Conservation (phyloP, 2,113 vertebrate species). For the Ranitomeya variabilis region DNA sequence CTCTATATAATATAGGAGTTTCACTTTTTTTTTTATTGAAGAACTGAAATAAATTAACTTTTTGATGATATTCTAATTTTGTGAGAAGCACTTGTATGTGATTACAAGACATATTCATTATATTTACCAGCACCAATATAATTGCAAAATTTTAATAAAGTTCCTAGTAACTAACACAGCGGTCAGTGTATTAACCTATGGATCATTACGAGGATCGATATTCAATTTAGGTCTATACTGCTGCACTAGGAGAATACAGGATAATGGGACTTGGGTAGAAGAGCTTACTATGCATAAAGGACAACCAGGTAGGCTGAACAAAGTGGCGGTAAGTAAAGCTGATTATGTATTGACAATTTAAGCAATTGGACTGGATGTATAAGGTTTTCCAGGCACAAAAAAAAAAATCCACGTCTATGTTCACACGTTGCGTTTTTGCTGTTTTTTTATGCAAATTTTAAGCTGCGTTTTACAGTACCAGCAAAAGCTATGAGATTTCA, state of each 20-base stretch:
- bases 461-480: too few species aligned
- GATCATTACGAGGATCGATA: neutral
- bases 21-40: too few species aligned
- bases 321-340: neutral
- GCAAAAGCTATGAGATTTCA: too few species aligned
- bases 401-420: too few species aligned
- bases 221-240: neutral
- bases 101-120: neutral
- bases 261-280: neutral
- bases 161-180: neutral
- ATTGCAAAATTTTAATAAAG: neutral
- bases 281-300: neutral
- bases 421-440: too few species aligned
- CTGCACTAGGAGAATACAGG: neutral
- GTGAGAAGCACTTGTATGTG: too few species aligned
- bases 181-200: neutral
- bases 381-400: too few species aligned
- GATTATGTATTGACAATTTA: neutral
- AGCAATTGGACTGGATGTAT: neutral
- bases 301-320: neutral
- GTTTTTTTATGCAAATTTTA: too few species aligned
- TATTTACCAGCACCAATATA: neutral
- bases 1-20: too few species aligned
- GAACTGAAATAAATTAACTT: too few species aligned
- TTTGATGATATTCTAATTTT: too few species aligned